Percentiles rank a stretch among this genome's conserved stretches.
phyloP scores from a whole-genome alignment of 2,113 vertebrate species.

The Choloepus hoffmanni region DNA sequence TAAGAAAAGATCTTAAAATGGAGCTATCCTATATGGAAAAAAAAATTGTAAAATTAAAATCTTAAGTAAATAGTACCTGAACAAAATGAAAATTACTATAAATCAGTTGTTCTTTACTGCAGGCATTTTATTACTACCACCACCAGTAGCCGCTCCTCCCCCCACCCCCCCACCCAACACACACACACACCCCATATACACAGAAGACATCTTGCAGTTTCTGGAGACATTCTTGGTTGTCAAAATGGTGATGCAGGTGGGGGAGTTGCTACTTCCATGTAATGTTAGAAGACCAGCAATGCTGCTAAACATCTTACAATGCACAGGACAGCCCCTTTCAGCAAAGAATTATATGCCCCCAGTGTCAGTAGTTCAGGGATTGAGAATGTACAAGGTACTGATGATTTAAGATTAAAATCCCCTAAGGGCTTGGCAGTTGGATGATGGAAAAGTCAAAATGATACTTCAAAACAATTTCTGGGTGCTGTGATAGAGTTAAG shows the following conservation, averaged over 20 bases:
- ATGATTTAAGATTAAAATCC: background rate
- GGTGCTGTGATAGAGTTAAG: background rate
- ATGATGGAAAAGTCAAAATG: background rate
- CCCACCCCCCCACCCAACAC: no score
- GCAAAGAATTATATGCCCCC: background rate
- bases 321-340: accelerated
- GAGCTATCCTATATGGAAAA: background rate
- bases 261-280: background rate
- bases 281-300: no score
- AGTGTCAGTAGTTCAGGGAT: accelerated
- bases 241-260: background rate
- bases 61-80: background rate
- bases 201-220: background rate
- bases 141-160: no score
- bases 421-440: background rate
- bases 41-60: background rate
- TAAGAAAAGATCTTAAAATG: background rate
- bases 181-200: no score
- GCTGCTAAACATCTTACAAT: accelerated
- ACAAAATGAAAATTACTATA: background rate
- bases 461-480: background rate
- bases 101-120: background rate
- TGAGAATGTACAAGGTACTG: background rate
- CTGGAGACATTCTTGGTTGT: background rate
- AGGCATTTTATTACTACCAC: background rate